Base-by-base conservation (phyloP, 2,797 vertebrate genomes). In the Cossypha niveicapilla region DNA sequence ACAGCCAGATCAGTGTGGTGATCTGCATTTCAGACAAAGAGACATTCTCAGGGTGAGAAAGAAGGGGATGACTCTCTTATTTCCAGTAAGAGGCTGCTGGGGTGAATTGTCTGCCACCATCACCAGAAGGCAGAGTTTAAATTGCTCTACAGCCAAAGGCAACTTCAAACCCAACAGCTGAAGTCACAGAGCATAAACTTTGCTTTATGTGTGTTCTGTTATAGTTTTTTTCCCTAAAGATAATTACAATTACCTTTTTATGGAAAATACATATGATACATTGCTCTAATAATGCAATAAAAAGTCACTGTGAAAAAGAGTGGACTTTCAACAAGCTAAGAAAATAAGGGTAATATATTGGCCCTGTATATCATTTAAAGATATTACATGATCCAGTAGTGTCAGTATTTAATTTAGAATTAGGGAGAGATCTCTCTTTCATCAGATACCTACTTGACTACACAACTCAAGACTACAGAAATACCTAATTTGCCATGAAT, bases 351-450 rank as follows among this genome's bases (percentile, higher is more conserved):
- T 78, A 71, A 53, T 74, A 25, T 57, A 72, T 14, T 81, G 17
- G 7, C 34, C 23, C 13, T 24, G 1, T 27, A n/a, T 56, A 30
- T 34, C 0, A 13, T 78, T 86, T 68, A 75, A 79, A 78, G 23
- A 21, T 53, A 73, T 23, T 73, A 85, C 9, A 74, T 60, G 5
- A 53, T 80, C 41, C 32, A 79, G 2, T 39, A 53, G 58, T 19
- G 35, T 66, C 50, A 89, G 77, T 42, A 60, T 73, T 91, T 86
- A 41, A 51, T 70, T 75, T 66, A 85, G 80, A 82, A 87, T 87
- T 77, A 67, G 24, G 6, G 24, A 53, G 18, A 92, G 74, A 68
- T 24, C 14, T 4, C 4, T 62, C 7, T 48, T 85, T 22, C 9
- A 53, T 81, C 58, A 89, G 30, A 53, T 60, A 63, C 7, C 7